Percentiles rank a stretch among this genome's conserved stretches.
These are phyloP conservation scores for Muntiacus muntjak DNA, from an alignment of 2,113 vertebrate species.

Conservation along the genomic window DNA sequence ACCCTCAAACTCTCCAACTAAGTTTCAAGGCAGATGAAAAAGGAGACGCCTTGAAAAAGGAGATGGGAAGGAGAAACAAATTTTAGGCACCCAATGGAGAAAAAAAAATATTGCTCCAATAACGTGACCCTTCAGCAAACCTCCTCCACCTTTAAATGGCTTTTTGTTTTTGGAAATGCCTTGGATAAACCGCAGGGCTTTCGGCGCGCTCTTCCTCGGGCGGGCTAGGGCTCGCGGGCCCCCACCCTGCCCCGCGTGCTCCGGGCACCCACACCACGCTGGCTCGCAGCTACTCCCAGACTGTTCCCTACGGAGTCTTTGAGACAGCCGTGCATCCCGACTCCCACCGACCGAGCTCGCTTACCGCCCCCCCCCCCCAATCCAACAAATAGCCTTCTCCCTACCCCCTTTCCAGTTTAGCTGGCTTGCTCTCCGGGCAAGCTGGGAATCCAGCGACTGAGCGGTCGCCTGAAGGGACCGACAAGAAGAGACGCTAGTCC, in stretches of 20 bases:
- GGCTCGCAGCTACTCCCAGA: background rate
- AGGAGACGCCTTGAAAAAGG: background rate
- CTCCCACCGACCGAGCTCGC: background rate
- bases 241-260: background rate
- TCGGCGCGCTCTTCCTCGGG: background rate
- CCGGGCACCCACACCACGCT: background rate
- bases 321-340: background rate
- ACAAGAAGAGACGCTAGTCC: background rate
- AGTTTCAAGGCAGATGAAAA: conserved; percentile 1
- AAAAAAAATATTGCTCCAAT: background rate
- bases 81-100: background rate
- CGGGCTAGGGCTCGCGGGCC: background rate
- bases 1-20: conserved; percentile 28
- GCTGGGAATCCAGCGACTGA: background rate
- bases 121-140: conserved; percentile 13
- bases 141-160: conserved; percentile 10
- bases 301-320: background rate
- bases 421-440: background rate
- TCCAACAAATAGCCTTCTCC: conserved; percentile 3
- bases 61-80: background rate
- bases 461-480: background rate
- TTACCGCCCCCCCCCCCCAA: background rate
- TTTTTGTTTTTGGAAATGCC: conserved; percentile 53
- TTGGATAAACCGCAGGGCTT: background rate
- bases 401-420: background rate